Evolutionary conservation across 2,797 vertebrate genomes (phyloP), one percentile per base, ranked within the genome.

Genomic region (Sebastes kiyomatsui): DNA sequence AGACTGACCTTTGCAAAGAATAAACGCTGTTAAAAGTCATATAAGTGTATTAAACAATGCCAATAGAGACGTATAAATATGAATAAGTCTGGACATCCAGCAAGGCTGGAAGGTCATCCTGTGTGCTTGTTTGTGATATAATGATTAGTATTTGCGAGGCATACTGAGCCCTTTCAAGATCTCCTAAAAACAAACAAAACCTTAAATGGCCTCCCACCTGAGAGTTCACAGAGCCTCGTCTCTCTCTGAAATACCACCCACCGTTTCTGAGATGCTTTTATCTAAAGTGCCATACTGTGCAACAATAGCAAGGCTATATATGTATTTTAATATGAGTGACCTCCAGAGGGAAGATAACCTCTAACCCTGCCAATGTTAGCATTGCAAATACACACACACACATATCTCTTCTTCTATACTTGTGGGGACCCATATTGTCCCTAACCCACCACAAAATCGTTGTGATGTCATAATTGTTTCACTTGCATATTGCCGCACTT

Each of bases 1-100:
- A 6, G n/a, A 30, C 33, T 81, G 81, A 80, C 77, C 72, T 87
- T 84, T 70, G 11, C 56, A 65, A 25, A 7, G 32, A 72, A 27
- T 28, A 33, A 71, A 77, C 55, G 55, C 22, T 46, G 42, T 35
- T 68, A 20, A 72, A 80, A 87, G 73, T 52, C 56, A 60, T 4
- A 16, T 18, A 70, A 32, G 25, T 67, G 49, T 23, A 38, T 66
- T 66, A 49, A 65, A 65, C 2, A 61, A 25, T 20, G 59, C 33
- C 67, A 23, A 71, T 10, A 52, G n/a, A 64, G 23, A 66, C 2
- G 2, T 22, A 70, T 32, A 25, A 73, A 80, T 73, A 32, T 30
- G 27, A 72, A 49, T 58, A 28, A 13, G 18, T 30, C 32, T 25
- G 66, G 9, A 75, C 27, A 62, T 64, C 27, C 35, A 0, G 18